Evolutionary conservation across 2,888 invertebrate genomes (phyloP).

Genomic region (Horisme vitalbata): DNA sequence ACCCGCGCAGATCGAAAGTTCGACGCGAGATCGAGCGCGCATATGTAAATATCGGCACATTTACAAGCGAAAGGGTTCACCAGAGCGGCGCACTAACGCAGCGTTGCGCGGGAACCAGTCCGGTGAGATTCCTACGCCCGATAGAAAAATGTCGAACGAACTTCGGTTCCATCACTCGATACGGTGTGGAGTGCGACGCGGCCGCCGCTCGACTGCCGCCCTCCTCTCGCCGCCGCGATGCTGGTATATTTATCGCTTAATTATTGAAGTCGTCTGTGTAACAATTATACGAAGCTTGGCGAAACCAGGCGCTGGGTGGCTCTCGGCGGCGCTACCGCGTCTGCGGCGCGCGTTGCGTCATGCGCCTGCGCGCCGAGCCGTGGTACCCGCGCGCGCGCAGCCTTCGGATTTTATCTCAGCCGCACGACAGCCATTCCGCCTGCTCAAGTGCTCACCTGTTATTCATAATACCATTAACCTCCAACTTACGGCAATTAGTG

Average conservation of each 20-base stretch:
- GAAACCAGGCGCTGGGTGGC: constrained; percentile 58
- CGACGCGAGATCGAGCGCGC: constrained; percentile 78
- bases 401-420: constrained; percentile 70
- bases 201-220: constrained; percentile 78
- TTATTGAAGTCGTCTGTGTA: constrained; percentile 79
- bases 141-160: constrained; percentile 83
- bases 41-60: constrained; percentile 83
- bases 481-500: constrained; percentile 59
- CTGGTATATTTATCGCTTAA: constrained; percentile 81
- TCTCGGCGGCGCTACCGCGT: constrained; percentile 73
- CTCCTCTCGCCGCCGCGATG: constrained; percentile 71
- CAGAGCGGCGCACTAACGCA: constrained; percentile 81
- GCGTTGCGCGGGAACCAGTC: constrained; percentile 84
- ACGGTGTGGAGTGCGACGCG: constrained; percentile 75
- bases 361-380: constrained; percentile 32
- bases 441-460: constrained; percentile 66
- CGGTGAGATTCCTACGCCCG: constrained; percentile 85
- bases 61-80: constrained; percentile 83
- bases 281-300: constrained; percentile 74
- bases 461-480: constrained; percentile 69
- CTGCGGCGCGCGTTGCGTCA: constrained; percentile 73
- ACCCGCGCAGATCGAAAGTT: constrained; percentile 81
- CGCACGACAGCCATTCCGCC: constrained; percentile 53
- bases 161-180: constrained; percentile 71
- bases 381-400: constrained; percentile 24